Evolutionary conservation across 2,888 invertebrate species (phyloP), one percentile per base, ranked within the genome.

Genomic region (Zhuqinia jingwanae): DNA sequence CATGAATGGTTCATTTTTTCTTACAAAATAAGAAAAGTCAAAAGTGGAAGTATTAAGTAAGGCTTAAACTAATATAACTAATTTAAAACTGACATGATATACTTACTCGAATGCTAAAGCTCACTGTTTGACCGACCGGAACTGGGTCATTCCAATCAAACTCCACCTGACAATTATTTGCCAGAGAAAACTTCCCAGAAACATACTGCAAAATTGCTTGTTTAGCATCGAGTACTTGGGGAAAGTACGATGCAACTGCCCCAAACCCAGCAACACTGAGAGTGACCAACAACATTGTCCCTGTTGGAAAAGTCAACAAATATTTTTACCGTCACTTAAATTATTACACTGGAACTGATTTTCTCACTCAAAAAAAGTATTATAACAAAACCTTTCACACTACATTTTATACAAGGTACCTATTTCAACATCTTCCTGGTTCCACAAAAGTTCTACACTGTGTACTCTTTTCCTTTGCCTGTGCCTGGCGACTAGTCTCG

Each of bases 71-170:
- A n/a, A n/a, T n/a, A n/a, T n/a, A 50, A 50, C 36, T 25, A 13
- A 13, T 27, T 20, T 45, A 50, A 2, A 50, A 15, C n/a, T 50
- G 30, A 22, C 27, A 27, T 6, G 42, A 13, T 20, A 36, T 2
- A 86, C 91, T 92, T 92, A 95, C 95, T 92, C 94, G 93, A 90
- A 98, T 96, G 84, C 95, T 96, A 93, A 98, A 98, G 92, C 96
- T 96, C 94, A 97, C 96, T 45, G 97, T 97, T 92, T 96, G 96
- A 60, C 98, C 98, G 27, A 98, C 98, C 15, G 95, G 93, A 91
- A 96, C 95, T 20, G 97, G 97, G 93, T 97, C 97, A 88, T 95
- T 94, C 98, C 98, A 98, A 91, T 97, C 96, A 94, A 98, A 98
- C 91, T 95, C 94, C 90, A 96, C 96, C 92, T 94, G 95, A 92